Percentiles rank a stretch among this genome's conserved stretches.
phyloP scores from a whole-genome alignment of 2,113 vertebrate genomes.

The Aramus guarauna region DNA sequence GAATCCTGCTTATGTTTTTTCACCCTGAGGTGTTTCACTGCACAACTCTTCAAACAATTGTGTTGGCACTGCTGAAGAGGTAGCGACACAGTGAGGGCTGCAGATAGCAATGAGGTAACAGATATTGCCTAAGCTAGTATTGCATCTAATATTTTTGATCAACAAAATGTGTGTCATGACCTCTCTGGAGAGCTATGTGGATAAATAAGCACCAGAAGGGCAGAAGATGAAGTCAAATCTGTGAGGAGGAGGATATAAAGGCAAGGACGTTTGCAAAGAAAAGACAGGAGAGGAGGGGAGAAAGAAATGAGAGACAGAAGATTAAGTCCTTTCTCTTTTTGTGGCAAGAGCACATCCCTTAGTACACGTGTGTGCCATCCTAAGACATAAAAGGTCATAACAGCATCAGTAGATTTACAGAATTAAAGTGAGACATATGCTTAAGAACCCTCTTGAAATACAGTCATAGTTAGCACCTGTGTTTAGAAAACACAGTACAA shows the following conservation, averaged over 20 bases:
- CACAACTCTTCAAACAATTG: neutral
- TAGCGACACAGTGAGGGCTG: accelerated
- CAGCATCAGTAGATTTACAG: neutral
- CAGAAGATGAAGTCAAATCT: neutral
- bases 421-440: neutral
- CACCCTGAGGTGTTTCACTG: neutral
- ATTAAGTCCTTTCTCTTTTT: neutral
- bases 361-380: neutral
- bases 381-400: neutral
- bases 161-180: neutral
- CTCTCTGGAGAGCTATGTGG: neutral
- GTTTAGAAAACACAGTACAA: neutral
- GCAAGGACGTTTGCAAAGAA: neutral
- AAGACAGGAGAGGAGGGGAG: neutral
- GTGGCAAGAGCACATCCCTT: neutral
- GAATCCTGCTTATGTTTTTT: neutral
- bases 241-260: neutral
- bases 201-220: neutral
- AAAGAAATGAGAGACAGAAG: neutral
- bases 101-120: neutral
- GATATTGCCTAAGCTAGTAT: neutral
- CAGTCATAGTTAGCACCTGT: neutral
- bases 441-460: neutral
- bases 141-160: neutral
- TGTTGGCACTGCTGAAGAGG: neutral